Base-by-base conservation (phyloP, 2,797 vertebrate genomes). In the Bradypodion ventrale region DNA sequence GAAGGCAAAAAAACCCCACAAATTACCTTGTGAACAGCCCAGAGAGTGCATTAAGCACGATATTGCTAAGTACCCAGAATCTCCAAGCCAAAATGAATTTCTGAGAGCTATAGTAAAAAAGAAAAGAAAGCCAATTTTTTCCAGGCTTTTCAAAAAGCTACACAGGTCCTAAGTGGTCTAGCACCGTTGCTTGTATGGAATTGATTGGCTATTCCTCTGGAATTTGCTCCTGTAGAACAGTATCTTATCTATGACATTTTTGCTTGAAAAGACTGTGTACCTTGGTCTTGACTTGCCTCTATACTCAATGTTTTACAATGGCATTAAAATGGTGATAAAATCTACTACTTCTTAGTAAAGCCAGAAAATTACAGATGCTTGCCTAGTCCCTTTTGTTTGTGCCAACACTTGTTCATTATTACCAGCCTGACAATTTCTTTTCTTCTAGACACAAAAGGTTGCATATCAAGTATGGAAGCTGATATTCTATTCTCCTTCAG, bases 401-500 rank as follows among this genome's bases (percentile, higher is more conserved):
- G 27, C 8, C 42, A 35, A 15, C 52, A 7, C 16, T 44, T 52
- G 3, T 72, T 40, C n/a, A 63, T 1, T 0, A 40, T 4, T 42
- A 37, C 52, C 77, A 65, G 88, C 7, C 3, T 3, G 81, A 70
- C 44, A 62, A 63, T 84, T 60, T 87, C 74, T 87, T 63, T 88
- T 74, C 37, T 1, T 37, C 70, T 91, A 94, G 91, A 93, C 84
- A 82, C 91, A 88, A 83, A 93, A 93, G 40, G 83, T 93, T 85
- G 85, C 91, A 80, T 93, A 92, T 82, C 88, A 88, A 49, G 87
- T 89, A 21, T 86, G 94, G 91, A 87, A 88, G 46, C 85, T 96
- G 93, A 83, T 94, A 90, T 96, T 97, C 92, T 91, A 96, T 84
- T 87, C 85, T 86, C 90, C 87, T 46, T 92, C 69, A 70, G 77